Conservation (phyloP, 2,797 vertebrate species). For the Danionella dracula region DNA sequence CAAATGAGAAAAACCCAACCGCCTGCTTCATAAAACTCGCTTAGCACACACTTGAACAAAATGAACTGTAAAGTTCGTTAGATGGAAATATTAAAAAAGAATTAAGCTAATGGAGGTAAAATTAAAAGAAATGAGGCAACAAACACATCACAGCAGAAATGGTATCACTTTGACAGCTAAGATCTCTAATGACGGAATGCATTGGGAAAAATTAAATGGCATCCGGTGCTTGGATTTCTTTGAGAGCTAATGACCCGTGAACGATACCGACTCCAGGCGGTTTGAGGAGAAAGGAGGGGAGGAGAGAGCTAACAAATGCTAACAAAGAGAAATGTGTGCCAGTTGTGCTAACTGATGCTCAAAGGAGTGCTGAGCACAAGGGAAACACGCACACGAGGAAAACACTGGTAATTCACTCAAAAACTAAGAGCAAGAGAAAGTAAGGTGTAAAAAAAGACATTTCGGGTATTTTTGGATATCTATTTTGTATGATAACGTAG, state of each 20-base stretch:
- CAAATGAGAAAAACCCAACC: conserved; percentile 94
- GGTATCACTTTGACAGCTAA: conserved; percentile 97
- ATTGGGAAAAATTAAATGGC: conserved; percentile 99
- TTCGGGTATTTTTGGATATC: too few relatives aligned
- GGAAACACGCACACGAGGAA: not conserved
- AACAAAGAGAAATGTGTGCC: conserved; percentile 90
- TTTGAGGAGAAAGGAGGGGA: conserved; percentile 68
- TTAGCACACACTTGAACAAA: conserved; percentile 99
- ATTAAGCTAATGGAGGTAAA: conserved; percentile 99
- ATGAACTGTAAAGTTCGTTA: conserved; percentile 99
- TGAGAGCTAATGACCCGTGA: conserved; percentile 99
- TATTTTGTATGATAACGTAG: too few relatives aligned
- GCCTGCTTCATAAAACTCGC: conserved; percentile 99
- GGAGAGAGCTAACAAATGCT: conserved; percentile 78
- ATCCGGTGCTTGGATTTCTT: conserved; percentile 98
- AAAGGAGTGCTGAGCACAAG: conserved; percentile 56
- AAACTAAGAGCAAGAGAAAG: too few relatives aligned
- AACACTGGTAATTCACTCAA: too few relatives aligned
- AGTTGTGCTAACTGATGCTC: conserved; percentile 80
- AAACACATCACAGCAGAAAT: conserved; percentile 99
- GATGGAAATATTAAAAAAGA: conserved; percentile 99
- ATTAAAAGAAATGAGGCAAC: conserved; percentile 99
- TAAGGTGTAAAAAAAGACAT: too few relatives aligned
- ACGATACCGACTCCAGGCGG: conserved; percentile 94
- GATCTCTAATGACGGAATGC: conserved; percentile 99